These are phyloP conservation scores for Brassicogethes aeneus DNA, from an alignment of 2,888 invertebrate genomes.

Conservation along the genomic window DNA sequence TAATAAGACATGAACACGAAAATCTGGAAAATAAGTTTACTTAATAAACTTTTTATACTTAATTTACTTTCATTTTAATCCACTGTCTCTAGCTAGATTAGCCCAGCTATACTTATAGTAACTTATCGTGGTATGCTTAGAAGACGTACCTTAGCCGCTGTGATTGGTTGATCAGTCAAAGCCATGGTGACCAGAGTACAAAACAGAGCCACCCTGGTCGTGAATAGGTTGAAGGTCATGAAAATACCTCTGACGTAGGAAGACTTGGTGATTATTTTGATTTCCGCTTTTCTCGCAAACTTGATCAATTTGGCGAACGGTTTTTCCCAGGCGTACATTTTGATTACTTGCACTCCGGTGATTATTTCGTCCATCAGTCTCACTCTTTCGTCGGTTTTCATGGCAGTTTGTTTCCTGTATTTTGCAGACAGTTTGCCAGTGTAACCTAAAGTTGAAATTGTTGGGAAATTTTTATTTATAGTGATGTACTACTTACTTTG, in stretches of 20 bases:
- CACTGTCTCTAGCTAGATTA: no score
- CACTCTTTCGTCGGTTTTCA: conserved; percentile 81
- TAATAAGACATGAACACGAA: conserved; percentile 50
- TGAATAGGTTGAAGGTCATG: conserved; percentile 70
- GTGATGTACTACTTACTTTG: conserved; percentile 47
- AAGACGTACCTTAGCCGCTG: conserved; percentile 63
- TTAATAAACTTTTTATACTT: no score
- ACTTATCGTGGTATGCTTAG: no score
- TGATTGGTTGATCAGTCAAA: conserved; percentile 54
- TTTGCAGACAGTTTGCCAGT: conserved; percentile 55
- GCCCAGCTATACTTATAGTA: no score
- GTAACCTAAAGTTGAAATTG: conserved; percentile 21
- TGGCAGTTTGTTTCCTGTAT: conserved; percentile 70
- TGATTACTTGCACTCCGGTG: conserved; percentile 80
- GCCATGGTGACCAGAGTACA: conserved; percentile 63
- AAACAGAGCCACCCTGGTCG: conserved; percentile 71
- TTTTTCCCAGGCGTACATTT: conserved; percentile 68
- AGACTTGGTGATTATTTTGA: conserved; percentile 51
- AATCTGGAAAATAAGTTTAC: conserved; percentile 29
- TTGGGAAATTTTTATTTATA: background rate
- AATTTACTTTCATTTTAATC: no score
- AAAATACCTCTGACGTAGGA: conserved; percentile 58
- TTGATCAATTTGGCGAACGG: conserved; percentile 57
- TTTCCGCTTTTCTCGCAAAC: conserved; percentile 47
- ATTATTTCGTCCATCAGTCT: conserved; percentile 93